These are phyloP conservation scores for Leuctra nigra DNA, from an alignment of 2,888 invertebrate genomes.

Conservation along the genomic window DNA sequence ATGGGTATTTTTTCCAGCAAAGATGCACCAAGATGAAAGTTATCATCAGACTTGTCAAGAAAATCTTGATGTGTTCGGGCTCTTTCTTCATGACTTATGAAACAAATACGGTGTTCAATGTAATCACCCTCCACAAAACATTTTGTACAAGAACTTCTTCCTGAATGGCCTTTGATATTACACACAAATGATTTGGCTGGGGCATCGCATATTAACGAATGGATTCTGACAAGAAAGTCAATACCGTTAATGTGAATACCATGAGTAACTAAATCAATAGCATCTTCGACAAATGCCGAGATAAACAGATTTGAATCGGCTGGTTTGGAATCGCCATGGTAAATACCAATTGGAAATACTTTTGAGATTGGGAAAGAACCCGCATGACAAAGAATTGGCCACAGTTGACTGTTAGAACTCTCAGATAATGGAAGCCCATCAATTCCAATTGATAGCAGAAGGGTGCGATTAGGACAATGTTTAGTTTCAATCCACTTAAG, in stretches of 20 bases:
- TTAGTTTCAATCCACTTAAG: neutral
- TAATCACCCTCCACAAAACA: slow-evolving; percentile 20
- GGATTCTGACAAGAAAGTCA: neutral
- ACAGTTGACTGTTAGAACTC: neutral
- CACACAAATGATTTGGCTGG: slow-evolving; percentile 25
- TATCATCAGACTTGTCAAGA: slow-evolving; percentile 11
- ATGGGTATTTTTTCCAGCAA: slow-evolving; percentile 20
- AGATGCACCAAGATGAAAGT: slow-evolving; percentile 20
- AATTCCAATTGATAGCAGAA: neutral
- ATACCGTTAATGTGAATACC: neutral
- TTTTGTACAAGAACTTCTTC: slow-evolving; percentile 22
- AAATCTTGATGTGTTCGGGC: slow-evolving; percentile 24
- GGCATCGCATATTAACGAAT: slow-evolving; percentile 23
- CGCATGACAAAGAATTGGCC: neutral
- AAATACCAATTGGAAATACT: slow-evolving; percentile 1
- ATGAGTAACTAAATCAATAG: slow-evolving; percentile 15
- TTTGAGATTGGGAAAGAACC: too few species aligned
- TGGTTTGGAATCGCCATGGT: neutral
- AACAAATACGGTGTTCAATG: slow-evolving; percentile 21
- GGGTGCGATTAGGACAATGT: neutral
- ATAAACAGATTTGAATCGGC: too few species aligned
- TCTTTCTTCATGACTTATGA: slow-evolving; percentile 17
- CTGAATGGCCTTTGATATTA: slow-evolving; percentile 21
- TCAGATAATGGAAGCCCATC: neutral
- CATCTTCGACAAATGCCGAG: slow-evolving; percentile 19